Evolutionary conservation across 2,888 invertebrate species (phyloP).

Genomic region (Drosophila nr. fundita): DNA sequence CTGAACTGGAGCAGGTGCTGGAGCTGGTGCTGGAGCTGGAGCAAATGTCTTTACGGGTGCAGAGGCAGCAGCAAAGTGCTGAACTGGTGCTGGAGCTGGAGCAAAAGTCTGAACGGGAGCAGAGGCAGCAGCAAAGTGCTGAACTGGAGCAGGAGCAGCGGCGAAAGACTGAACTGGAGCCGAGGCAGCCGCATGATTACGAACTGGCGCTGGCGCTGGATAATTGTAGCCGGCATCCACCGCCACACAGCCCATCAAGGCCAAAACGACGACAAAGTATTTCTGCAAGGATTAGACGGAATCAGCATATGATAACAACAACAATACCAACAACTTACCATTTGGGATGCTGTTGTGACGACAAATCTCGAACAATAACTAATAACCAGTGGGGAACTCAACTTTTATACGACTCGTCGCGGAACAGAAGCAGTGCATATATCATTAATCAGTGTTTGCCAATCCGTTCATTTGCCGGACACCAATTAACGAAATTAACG

Average conservation of each 20-base stretch:
- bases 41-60: neutral
- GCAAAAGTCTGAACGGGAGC: neutral
- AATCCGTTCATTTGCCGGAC: conserved; percentile 6
- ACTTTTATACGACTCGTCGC: conserved; percentile 67
- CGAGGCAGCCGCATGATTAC: conserved; percentile 28
- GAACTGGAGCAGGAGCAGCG: neutral
- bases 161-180: conserved; percentile 21
- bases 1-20: neutral
- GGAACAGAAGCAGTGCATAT: conserved; percentile 71
- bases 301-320: neutral
- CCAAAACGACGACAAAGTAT: conserved; percentile 63
- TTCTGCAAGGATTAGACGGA: conserved; percentile 47
- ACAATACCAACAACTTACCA: conserved; percentile 46
- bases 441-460: conserved; percentile 67
- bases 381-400: conserved; percentile 30
- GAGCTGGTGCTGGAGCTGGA: too few relatives aligned
- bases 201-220: conserved; percentile 23
- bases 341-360: conserved; percentile 51
- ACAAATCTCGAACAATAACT: conserved; percentile 65
- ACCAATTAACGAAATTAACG: conserved; percentile 2
- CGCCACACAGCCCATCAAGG: conserved; percentile 60
- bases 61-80: neutral
- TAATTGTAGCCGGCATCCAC: conserved; percentile 71
- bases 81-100: neutral
- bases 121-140: neutral